These are phyloP conservation scores for Baronia brevicornis DNA, from an alignment of 2,888 invertebrate species.

Conservation along the genomic window DNA sequence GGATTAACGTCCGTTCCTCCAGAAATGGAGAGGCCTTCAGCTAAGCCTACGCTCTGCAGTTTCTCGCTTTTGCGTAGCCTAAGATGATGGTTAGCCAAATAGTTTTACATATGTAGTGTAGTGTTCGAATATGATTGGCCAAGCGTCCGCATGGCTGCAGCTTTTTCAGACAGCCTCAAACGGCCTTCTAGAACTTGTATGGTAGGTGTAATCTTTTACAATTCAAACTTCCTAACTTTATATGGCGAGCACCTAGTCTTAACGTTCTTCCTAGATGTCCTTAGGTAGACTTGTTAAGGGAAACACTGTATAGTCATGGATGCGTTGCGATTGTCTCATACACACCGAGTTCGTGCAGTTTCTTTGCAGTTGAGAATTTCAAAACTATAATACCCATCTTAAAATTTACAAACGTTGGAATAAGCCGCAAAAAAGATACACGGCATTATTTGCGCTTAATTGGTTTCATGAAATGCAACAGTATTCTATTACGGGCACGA, in stretches of 20 bases:
- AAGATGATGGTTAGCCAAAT: constrained; percentile 51
- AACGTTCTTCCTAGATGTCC: constrained; percentile 41
- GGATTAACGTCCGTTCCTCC: no score
- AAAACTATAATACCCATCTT: constrained; percentile 6
- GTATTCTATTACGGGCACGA: constrained; percentile 14
- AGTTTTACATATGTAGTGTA: constrained; percentile 48
- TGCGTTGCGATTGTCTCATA: constrained; percentile 28
- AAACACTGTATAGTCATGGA: constrained; percentile 16
- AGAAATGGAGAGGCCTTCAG: constrained; percentile 22
- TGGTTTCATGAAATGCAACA: constrained; percentile 16
- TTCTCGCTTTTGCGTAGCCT: constrained; percentile 42
- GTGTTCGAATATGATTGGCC: constrained; percentile 36
- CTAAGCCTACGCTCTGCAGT: constrained; percentile 21
- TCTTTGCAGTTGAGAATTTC: constrained; percentile 12
- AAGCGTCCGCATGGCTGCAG: constrained; percentile 60
- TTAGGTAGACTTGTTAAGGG: constrained; percentile 33
- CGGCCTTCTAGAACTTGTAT: constrained; percentile 6
- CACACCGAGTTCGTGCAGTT: constrained; percentile 13
- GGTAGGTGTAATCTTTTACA: constrained; percentile 42
- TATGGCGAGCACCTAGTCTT: constrained; percentile 42
- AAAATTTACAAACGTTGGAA: constrained; percentile 14
- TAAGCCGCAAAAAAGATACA: constrained; percentile 14
- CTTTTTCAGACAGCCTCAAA: constrained; percentile 39
- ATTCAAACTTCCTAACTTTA: constrained; percentile 34
- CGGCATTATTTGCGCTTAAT: constrained; percentile 36